Conservation (phyloP, 2,888 invertebrate species). For the Dryadula phaetusa region DNA sequence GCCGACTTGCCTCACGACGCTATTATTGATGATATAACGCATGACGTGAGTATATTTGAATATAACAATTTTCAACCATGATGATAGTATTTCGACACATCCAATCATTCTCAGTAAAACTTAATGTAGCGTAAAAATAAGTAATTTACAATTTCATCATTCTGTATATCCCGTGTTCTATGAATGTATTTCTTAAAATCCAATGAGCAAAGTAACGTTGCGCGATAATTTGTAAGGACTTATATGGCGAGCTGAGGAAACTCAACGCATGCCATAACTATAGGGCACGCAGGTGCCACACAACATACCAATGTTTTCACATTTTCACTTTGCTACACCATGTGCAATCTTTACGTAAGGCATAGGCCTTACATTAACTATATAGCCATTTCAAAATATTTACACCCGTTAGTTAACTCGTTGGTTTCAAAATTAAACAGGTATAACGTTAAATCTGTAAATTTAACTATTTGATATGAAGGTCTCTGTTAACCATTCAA, state of each 20-base stretch:
- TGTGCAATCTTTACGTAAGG: slow-evolving; percentile 43
- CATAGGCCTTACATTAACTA: slow-evolving; percentile 20
- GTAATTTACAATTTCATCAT: background rate
- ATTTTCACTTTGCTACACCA: slow-evolving; percentile 45
- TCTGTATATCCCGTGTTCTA: slow-evolving; percentile 16
- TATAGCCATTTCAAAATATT: slow-evolving; percentile 32
- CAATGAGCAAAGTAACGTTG: slow-evolving; percentile 25
- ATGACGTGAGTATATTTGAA: slow-evolving; percentile 72
- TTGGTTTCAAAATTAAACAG: slow-evolving; percentile 13
- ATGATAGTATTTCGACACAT: slow-evolving; percentile 6
- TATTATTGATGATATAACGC: slow-evolving; percentile 80
- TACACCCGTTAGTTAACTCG: slow-evolving; percentile 15
- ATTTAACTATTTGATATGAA: slow-evolving; percentile 4
- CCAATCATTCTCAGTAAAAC: slow-evolving; percentile 8
- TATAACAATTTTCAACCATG: background rate
- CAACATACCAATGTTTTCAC: slow-evolving; percentile 42
- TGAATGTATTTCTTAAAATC: slow-evolving; percentile 7
- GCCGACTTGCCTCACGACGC: slow-evolving; percentile 89
- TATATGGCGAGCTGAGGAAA: slow-evolving; percentile 44
- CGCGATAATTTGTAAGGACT: slow-evolving; percentile 36
- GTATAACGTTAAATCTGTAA: background rate
- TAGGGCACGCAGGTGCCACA: slow-evolving; percentile 29
- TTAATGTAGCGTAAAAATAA: slow-evolving; percentile 7
- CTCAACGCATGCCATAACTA: slow-evolving; percentile 39
- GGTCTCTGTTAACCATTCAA: slow-evolving; percentile 5